Base-by-base conservation (phyloP, 1,140 invertebrate species). In the Pseudomyrmex concolor region DNA sequence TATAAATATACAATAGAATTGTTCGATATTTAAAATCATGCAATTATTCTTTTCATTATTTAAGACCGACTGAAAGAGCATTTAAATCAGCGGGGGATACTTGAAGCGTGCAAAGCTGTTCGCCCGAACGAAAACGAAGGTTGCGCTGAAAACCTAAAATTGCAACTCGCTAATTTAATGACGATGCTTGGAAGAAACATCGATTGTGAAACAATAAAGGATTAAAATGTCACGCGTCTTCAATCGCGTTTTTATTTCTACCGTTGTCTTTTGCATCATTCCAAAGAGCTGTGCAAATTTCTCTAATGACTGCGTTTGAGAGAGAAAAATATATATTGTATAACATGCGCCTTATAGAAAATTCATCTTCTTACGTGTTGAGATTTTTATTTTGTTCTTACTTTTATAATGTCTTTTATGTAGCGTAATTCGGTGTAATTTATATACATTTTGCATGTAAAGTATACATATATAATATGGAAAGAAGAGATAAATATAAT, bases 221-320 rank as follows among this genome's bases (percentile, higher is more conserved):
- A 19, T 67, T 10, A 2, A n/a, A 48, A 34, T 17, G 5, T 77
- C 12, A 50, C 4, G 22, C 76, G n/a, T 50, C 17, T 4, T 9
- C 13, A 4, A 34, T 34, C 10, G 51, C 45, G 64, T 34, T 71
- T 54, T 66, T 64, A 71, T 71, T 64, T 25, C 12, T 12, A 64
- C 12, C 34, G 19, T 59, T 70, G 66, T 80, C 70, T 80, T 43
- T 80, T 80, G 54, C 66, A 19, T 80, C 45, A 80, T 70, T 80
- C 64, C 76, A 71, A 70, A 78, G 43, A 68, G 45, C 43, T 10
- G 45, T 43, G 45, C 62, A 19, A 25, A 50, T 43, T 48, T 70
- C 43, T 71, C n/a, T 13, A 50, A 60, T 60, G 76, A 80, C 76
- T 34, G 34, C 34, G 34, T 34, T 34, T 5, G 34, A 34, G 34